Evolutionary conservation across 2,888 invertebrate genomes (phyloP).

Genomic region (Eupithecia dodoneata): DNA sequence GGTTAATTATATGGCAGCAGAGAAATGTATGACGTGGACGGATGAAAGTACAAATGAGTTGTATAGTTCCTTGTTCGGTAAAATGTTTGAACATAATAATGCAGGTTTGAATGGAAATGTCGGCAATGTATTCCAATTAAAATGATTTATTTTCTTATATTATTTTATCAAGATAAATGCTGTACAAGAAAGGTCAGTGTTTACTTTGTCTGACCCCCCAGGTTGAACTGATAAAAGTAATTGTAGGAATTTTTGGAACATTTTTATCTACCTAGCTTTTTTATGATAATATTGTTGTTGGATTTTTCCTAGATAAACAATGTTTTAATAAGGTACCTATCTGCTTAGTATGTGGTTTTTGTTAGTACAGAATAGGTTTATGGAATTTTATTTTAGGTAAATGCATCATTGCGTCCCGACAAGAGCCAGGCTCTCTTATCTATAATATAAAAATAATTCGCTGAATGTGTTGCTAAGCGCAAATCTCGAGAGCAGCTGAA

Average conservation of each 20-base stretch:
- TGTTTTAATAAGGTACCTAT: background rate
- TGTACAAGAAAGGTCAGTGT: background rate
- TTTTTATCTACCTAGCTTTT: conserved; percentile 3
- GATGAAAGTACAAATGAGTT: conserved; percentile 92
- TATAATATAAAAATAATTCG: too few relatives aligned
- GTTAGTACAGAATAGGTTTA: too few relatives aligned
- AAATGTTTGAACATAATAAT: conserved; percentile 79
- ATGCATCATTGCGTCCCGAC: too few relatives aligned
- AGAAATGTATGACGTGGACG: conserved; percentile 87
- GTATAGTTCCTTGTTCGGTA: conserved; percentile 92
- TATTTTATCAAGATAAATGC: background rate
- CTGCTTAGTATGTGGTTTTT: background rate
- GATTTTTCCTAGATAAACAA: background rate
- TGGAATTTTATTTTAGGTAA: too few relatives aligned
- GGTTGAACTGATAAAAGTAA: conserved; percentile 10
- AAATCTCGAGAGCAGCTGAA: too few relatives aligned
- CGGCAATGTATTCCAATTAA: conserved; percentile 67
- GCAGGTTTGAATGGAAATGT: conserved; percentile 67
- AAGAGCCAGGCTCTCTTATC: too few relatives aligned
- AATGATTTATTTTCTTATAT: conserved; percentile 37
- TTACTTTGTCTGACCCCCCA: conserved; percentile 3
- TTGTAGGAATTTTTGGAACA: conserved; percentile 1
- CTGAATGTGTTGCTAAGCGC: too few relatives aligned
- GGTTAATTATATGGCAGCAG: conserved; percentile 96
- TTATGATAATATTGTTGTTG: conserved; percentile 7